Conservation (phyloP, 2,113 vertebrate genomes). For the Clarias magur region DNA sequence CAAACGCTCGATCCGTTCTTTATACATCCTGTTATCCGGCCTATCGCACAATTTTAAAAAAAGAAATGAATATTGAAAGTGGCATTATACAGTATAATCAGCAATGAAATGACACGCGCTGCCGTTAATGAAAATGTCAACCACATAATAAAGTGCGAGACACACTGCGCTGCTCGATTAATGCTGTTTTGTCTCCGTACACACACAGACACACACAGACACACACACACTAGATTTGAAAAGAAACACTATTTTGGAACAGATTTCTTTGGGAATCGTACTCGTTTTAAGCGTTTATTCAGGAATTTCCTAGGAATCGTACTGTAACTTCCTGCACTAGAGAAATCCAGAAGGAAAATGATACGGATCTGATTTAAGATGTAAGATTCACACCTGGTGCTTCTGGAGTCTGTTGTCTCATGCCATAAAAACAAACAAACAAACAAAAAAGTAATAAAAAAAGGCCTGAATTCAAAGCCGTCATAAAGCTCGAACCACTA, state of each 20-base stretch:
- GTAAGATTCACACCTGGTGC: not conserved
- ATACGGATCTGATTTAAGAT: not conserved
- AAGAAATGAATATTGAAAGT: slow-evolving; percentile 30
- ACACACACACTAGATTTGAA: not conserved
- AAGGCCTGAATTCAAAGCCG: not conserved
- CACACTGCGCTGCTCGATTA: not conserved
- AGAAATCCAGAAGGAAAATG: not conserved
- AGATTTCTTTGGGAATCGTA: not conserved
- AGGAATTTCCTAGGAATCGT: not conserved
- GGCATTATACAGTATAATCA: slow-evolving; percentile 1
- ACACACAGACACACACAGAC: not conserved
- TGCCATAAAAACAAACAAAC: not conserved
- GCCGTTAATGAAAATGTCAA: slow-evolving; percentile 22
- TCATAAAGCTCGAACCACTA: not conserved
- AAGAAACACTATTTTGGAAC: not conserved
- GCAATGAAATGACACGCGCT: slow-evolving; percentile 16
- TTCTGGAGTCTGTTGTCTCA: not conserved
- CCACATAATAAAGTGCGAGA: not conserved
- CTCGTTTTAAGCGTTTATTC: not conserved
- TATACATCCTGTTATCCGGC: not conserved
- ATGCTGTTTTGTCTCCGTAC: not conserved
- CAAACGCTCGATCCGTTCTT: slow-evolving; percentile 13
- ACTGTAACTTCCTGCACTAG: not conserved
- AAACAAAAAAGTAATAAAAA: not conserved
- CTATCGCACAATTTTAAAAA: not conserved